A percentile compares a stretch with the other conserved stretches of the same genome.
These are phyloP conservation scores for Parus major DNA, from an alignment of 2,113 vertebrate genomes.

Conservation along the genomic window DNA sequence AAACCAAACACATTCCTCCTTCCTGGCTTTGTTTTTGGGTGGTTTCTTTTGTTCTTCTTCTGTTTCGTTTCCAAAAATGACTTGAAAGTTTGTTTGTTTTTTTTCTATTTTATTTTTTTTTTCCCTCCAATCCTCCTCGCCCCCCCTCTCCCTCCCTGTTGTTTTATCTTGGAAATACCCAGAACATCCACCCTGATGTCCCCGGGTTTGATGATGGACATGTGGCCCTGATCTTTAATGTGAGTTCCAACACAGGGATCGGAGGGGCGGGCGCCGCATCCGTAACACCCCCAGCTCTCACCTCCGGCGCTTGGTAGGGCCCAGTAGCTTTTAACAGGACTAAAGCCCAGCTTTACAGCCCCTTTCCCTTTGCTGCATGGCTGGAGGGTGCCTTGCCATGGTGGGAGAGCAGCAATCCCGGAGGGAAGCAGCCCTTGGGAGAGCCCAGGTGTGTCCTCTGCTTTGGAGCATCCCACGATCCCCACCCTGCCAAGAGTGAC, in stretches of 20 bases:
- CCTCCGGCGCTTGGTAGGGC: not conserved
- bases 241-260: constrained; percentile 36
- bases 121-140: not conserved
- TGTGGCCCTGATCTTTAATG: constrained; percentile 66
- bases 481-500: accelerated
- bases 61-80: constrained; percentile 32
- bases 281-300: constrained; percentile 33
- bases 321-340: constrained; percentile 55
- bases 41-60: constrained; percentile 33
- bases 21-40: not conserved
- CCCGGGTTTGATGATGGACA: constrained; percentile 69
- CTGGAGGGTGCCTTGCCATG: not conserved
- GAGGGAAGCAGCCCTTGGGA: not conserved
- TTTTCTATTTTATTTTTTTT: not conserved
- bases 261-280: constrained; percentile 29
- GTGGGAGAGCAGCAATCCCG: not conserved
- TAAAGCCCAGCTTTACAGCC: constrained; percentile 55
- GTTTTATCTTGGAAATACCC: constrained; percentile 57
- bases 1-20: not conserved
- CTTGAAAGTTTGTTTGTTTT: constrained; percentile 21
- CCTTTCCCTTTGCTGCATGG: not conserved
- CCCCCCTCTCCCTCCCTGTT: not conserved
- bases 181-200: constrained; percentile 65
- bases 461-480: not conserved
- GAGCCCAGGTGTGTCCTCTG: not conserved